Evolutionary conservation across 2,888 invertebrate genomes (phyloP), one percentile per base, ranked within the genome.

Genomic region (Dicycla oo): DNA sequence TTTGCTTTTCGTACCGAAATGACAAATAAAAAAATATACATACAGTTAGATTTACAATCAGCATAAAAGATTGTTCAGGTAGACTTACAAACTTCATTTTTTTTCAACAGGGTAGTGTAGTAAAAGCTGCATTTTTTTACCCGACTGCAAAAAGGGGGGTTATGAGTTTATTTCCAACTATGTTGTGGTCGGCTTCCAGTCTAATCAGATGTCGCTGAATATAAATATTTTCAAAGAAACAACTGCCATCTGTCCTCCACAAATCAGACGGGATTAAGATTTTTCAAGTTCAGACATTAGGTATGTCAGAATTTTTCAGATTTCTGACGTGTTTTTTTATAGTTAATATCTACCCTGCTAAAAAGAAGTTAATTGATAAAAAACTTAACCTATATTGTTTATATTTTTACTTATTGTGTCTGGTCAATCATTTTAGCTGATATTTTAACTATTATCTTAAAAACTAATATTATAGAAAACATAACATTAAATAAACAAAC

Each of bases 401-500:
- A 54, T 68, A 62, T 67, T 63, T 67, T 77, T 51, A 68, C n/a
- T 80, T 69, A 78, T 65, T 75, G 56, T 75, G 34, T 54, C 69
- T 75, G 78, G 75, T 67, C 78, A 79, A 80, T 70, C 49, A 34
- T 75, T 75, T 69, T 47, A 69, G 63, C 76, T 79, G 76, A 63
- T 69, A 75, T 63, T 61, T 65, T 40, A 65, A 63, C 56, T 67
- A 66, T 15, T 38, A 62, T n/a, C 77, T 75, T 75, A 75, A 58
- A 80, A 79, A 79, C 67, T 80, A 76, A 73, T 73, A 76, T 64
- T 67, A 68, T 34, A 72, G 72, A 77, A 80, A 72, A 34, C 78
- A 57, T 81, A 66, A 72, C 58, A 76, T 74, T 73, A 83, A 80
- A 80, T 78, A 78, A 76, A 75, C 63, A 70, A 82, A 80, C 78